A percentile compares a stretch with the other conserved stretches of the same genome.
These are phyloP conservation scores for Hypomecis atomaria DNA, from an alignment of 2,888 invertebrate species.

Conservation along the genomic window DNA sequence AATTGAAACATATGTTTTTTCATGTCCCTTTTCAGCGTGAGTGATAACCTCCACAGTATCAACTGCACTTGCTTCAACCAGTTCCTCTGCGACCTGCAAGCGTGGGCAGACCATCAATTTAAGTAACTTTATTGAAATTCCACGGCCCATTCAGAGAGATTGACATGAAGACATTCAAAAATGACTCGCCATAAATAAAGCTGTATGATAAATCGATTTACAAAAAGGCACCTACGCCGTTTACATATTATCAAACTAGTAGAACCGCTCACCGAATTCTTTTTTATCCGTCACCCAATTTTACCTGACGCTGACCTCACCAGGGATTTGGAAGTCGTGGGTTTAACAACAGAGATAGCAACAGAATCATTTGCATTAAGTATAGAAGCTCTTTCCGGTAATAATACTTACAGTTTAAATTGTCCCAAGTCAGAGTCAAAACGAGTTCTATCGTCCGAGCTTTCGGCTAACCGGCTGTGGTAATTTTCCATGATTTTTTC, in stretches of 20 bases:
- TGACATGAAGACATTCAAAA: slow-evolving; percentile 37
- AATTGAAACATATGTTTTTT: slow-evolving; percentile 83
- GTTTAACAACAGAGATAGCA: slow-evolving; percentile 21
- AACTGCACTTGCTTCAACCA: slow-evolving; percentile 87
- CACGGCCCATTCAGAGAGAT: slow-evolving; percentile 36
- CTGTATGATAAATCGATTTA: slow-evolving; percentile 20
- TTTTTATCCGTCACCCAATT: slow-evolving; percentile 29
- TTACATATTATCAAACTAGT: slow-evolving; percentile 24
- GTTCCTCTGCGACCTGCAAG: slow-evolving; percentile 64
- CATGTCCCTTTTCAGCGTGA: slow-evolving; percentile 86
- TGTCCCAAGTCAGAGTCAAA: slow-evolving; percentile 26
- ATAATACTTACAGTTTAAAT: slow-evolving; percentile 51
- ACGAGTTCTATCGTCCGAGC: slow-evolving; percentile 37
- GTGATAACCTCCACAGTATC: slow-evolving; percentile 87
- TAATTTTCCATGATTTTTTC: slow-evolving; percentile 56
- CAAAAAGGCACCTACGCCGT: slow-evolving; percentile 22
- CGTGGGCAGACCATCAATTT: slow-evolving; percentile 15
- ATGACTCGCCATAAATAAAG: slow-evolving; percentile 46
- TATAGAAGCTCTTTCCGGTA: slow-evolving; percentile 19
- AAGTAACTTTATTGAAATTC: slow-evolving; percentile 12
- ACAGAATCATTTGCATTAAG: slow-evolving; percentile 17
- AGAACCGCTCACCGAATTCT: slow-evolving; percentile 23
- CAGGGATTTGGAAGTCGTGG: slow-evolving; percentile 25
- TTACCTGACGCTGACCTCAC: slow-evolving; percentile 23
- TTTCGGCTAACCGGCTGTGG: slow-evolving; percentile 42